Evolutionary conservation across 1,140 invertebrate genomes (phyloP), one percentile per base, ranked within the genome.

Genomic region (Vollenhovia emeryi): DNA sequence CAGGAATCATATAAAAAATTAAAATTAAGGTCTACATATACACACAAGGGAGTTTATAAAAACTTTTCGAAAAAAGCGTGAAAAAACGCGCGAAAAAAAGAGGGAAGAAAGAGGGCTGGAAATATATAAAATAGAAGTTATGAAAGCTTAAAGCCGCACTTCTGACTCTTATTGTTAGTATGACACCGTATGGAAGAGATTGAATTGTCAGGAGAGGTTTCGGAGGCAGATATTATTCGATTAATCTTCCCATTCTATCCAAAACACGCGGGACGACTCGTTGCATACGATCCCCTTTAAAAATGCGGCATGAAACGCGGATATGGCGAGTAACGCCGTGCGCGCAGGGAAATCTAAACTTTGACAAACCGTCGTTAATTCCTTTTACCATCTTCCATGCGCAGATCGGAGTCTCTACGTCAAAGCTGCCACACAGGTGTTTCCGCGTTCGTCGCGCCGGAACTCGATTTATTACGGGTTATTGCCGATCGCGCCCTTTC

Each of bases 391-490:
- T 79, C 62, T 79, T 78, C 59, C 36, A 15, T 40, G 30, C 60
- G 30, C 9, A 33, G 18, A 5, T 43, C 60, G 45, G 15, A 52
- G 64, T 52, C 52, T 79, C 33, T 30, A 33, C 76, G 45, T 68
- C 30, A 40, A 68, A 68, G 43, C 40, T 36, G n/a, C 59, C 30
- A 45, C 33, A 43, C 40, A 79, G 45, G 30, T 68, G 30, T 68
- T 43, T 30, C 36, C 73, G 43, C n/a, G 57, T 30, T n/a, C 13
- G 43, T 76, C 74, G 55, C 60, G 30, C 2, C 45, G 27, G 21
- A 79, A 66, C 62, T 79, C 62, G 76, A 79, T 79, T 79, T 79
- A 79, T 79, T 79, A 79, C 60, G 50, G 45, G 30, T 79, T 79
- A 79, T 68, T 52, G 62, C 45, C 48, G 76, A 24, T 79, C 62